Conservation (phyloP, 2,888 invertebrate species). For the Gymnocheta viridis region DNA sequence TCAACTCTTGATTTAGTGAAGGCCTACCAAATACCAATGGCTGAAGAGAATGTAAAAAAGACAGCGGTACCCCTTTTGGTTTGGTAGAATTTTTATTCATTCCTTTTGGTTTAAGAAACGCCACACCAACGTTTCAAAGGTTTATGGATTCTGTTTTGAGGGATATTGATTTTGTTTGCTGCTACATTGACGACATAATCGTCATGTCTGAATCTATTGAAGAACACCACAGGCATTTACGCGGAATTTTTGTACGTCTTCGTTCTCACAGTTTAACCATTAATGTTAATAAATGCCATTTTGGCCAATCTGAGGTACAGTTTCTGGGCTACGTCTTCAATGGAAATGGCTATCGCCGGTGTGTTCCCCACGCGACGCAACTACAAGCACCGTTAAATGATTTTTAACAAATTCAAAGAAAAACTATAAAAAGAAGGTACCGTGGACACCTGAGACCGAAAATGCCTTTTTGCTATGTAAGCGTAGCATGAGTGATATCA, state of each 20-base stretch:
- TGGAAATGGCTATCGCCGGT: conserved; percentile 20
- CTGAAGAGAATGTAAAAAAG: too few relatives aligned
- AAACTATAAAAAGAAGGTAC: not conserved
- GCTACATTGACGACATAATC: too few relatives aligned
- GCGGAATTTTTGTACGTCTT: not conserved
- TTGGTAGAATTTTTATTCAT: too few relatives aligned
- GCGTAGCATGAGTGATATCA: not conserved
- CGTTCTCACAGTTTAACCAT: not conserved
- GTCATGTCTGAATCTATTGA: too few relatives aligned
- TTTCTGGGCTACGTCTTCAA: conserved; percentile 12
- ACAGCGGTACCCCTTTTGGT: too few relatives aligned
- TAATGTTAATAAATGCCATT: conserved; percentile 4
- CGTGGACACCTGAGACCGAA: conserved; percentile 1
- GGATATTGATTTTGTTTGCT: too few relatives aligned
- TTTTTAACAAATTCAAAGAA: conserved; percentile 1
- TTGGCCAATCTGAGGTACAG: not conserved
- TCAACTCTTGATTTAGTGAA: too few relatives aligned
- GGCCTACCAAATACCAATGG: too few relatives aligned
- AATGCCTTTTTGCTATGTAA: not conserved
- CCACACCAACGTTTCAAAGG: too few relatives aligned
- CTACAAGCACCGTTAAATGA: conserved; percentile 5
- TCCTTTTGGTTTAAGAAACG: too few relatives aligned
- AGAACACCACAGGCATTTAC: not conserved
- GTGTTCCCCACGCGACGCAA: conserved; percentile 12
- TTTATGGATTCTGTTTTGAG: too few relatives aligned